Conservation (phyloP, 2,888 invertebrate genomes). For the Drosophila yooni region DNA sequence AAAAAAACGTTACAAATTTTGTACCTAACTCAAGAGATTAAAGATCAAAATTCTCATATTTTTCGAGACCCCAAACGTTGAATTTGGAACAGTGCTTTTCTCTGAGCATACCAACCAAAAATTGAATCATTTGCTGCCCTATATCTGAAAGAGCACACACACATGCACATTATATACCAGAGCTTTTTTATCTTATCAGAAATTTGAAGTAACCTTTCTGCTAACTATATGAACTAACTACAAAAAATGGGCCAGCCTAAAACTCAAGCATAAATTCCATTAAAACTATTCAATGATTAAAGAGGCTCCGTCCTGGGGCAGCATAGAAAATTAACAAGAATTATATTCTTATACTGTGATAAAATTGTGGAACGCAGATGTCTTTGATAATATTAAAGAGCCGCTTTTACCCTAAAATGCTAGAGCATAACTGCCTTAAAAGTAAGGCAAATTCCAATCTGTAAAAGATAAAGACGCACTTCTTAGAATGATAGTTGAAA, state of each 20-base stretch:
- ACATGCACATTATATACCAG: not conserved
- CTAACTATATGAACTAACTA: slow-evolving; percentile 13
- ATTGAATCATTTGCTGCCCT: not conserved
- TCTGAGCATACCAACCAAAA: not conserved
- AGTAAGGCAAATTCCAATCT: not conserved
- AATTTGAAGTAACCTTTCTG: slow-evolving; percentile 19
- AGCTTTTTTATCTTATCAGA: slow-evolving; percentile 41
- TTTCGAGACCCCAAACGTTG: not conserved
- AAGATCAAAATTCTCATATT: not conserved
- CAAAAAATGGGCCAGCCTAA: slow-evolving; percentile 3
- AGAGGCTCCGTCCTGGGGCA: not conserved
- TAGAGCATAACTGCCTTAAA: not conserved
- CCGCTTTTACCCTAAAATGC: not conserved
- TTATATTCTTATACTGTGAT: slow-evolving; percentile 2
- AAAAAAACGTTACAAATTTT: not conserved
- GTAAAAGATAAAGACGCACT: not conserved
- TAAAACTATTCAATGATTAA: not conserved
- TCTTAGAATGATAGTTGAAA: not conserved
- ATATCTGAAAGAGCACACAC: not conserved
- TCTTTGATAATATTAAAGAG: not conserved
- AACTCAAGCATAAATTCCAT: slow-evolving; percentile 13
- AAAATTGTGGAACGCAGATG: too few species aligned
- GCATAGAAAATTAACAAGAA: not conserved
- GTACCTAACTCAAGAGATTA: not conserved
- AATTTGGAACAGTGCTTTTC: not conserved